Percentiles rank a stretch among this genome's conserved stretches.
Evolutionary conservation across 2,113 vertebrate species (phyloP).

Genomic region (Helogale parvula): DNA sequence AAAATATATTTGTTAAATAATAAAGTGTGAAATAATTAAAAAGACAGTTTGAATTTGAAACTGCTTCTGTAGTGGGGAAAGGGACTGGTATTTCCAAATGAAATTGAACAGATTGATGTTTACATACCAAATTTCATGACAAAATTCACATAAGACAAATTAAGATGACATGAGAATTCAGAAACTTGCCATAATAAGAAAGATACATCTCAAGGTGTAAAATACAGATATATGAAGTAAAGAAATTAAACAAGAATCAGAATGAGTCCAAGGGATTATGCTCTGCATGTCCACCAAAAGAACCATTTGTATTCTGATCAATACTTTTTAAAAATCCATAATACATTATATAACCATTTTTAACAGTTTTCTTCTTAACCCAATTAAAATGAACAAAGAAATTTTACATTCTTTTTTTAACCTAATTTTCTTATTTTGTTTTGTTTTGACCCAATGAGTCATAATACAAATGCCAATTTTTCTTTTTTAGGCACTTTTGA

Average conservation of each 20-base stretch:
- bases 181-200: conserved; percentile 16
- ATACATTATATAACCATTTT: background rate
- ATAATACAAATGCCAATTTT: conserved; percentile 34
- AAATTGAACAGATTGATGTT: background rate
- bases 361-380: background rate
- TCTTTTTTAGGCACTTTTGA: background rate
- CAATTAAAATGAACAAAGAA: background rate
- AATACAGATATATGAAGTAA: background rate
- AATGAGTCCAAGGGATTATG: background rate
- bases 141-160: conserved; percentile 25
- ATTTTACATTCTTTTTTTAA: background rate
- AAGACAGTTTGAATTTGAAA: background rate
- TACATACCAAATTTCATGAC: conserved; percentile 6
- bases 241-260: background rate
- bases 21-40: background rate
- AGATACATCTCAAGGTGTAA: background rate
- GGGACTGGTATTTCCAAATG: background rate
- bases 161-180: background rate
- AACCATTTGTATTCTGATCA: background rate
- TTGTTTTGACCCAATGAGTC: conserved; percentile 20
- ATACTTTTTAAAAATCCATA: background rate
- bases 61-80: background rate
- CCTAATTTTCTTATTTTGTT: background rate
- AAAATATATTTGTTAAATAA: conserved; percentile 21
- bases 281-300: background rate